phyloP scores from a whole-genome alignment of 2,888 invertebrate species.

The Ormia ochracea region DNA sequence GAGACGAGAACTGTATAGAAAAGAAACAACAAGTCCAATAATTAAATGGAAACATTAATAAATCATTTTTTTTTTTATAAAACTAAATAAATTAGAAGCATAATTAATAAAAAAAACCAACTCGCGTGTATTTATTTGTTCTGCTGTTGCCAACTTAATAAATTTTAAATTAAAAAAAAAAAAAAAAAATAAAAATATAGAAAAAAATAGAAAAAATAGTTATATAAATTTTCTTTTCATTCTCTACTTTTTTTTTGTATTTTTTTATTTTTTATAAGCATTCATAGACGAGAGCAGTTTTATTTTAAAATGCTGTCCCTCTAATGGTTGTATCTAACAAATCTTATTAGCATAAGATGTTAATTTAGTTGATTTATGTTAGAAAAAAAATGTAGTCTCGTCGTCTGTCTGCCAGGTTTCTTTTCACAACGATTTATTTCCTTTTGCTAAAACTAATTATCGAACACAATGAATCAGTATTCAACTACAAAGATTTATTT shows the following conservation, averaged over 20 bases:
- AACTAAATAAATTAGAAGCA: slow-evolving; percentile 11
- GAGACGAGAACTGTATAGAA: slow-evolving; percentile 16
- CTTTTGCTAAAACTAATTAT: slow-evolving; percentile 5
- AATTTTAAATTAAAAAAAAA: neutral
- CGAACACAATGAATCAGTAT: slow-evolving; percentile 5
- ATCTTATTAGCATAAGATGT: slow-evolving; percentile 52
- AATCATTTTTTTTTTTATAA: slow-evolving; percentile 52
- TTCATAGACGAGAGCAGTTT: neutral
- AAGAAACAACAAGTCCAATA: slow-evolving; percentile 21
- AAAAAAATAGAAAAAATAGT: too few relatives aligned
- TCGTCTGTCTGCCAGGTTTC: slow-evolving; percentile 2
- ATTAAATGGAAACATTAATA: slow-evolving; percentile 53
- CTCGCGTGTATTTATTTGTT: slow-evolving; percentile 3
- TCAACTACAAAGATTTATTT: slow-evolving; percentile 5
- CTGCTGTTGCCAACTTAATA: slow-evolving; percentile 46
- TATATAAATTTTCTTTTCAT: slow-evolving; percentile 12
- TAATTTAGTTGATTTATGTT: slow-evolving; percentile 59
- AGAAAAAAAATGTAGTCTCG: neutral
- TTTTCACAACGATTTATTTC: slow-evolving; percentile 20
- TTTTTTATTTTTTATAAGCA: too few relatives aligned
- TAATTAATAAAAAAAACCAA: neutral
- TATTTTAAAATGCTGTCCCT: neutral
- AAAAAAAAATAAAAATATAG: too few relatives aligned
- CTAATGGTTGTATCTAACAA: slow-evolving; percentile 8
- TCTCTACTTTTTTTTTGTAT: neutral